A percentile compares a stretch with the other conserved stretches of the same genome.
These are phyloP conservation scores for Carcharodon carcharias DNA, from an alignment of 2,797 vertebrate genomes.

Conservation along the genomic window DNA sequence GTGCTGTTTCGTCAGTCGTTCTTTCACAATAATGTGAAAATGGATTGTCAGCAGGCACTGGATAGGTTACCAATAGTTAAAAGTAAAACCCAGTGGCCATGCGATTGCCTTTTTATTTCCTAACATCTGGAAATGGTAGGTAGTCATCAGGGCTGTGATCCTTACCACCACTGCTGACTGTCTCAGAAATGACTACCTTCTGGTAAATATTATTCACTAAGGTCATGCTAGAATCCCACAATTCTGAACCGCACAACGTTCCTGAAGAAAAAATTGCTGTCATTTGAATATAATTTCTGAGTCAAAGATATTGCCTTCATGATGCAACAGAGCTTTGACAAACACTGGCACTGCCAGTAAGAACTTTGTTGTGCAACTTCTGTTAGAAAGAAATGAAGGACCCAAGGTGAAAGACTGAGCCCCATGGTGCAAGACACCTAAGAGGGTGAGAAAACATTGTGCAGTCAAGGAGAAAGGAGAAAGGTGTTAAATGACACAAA, in stretches of 20 bases:
- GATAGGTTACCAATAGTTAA: slow-evolving; percentile 47
- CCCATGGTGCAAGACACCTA: background rate
- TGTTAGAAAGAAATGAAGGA: background rate
- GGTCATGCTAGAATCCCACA: slow-evolving; percentile 51
- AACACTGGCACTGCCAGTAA: background rate
- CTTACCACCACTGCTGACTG: slow-evolving; percentile 45
- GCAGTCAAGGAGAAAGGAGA: background rate
- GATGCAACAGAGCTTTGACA: background rate
- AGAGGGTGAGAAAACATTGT: background rate
- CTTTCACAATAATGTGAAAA: slow-evolving; percentile 53
- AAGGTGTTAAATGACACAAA: background rate
- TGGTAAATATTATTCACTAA: slow-evolving; percentile 57
- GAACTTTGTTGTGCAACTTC: background rate
- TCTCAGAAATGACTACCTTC: slow-evolving; percentile 52
- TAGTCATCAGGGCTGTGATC: slow-evolving; percentile 21
- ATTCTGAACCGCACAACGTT: background rate
- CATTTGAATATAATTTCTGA: background rate
- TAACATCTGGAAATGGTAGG: slow-evolving; percentile 42
- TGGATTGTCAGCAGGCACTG: slow-evolving; percentile 50
- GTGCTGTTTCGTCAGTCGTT: slow-evolving; percentile 64
- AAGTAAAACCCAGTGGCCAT: slow-evolving; percentile 45
- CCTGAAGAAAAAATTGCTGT: background rate
- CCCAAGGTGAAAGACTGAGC: background rate
- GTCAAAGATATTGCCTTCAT: background rate
- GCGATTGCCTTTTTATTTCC: slow-evolving; percentile 40